Conservation (phyloP, 2,797 vertebrate species). For the Kryptopterus vitreolus region DNA sequence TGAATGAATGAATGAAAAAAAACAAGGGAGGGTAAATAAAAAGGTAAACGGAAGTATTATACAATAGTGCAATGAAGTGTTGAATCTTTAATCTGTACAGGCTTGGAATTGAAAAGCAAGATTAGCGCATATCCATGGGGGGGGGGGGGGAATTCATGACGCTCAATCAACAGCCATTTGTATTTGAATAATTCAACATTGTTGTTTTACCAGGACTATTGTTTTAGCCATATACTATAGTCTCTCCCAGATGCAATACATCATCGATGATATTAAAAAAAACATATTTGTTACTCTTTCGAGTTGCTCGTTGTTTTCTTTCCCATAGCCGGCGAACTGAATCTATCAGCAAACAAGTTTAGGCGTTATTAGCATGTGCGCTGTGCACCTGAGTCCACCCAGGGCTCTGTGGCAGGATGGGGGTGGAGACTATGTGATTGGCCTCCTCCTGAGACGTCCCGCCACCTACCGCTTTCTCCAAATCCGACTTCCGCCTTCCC, state of each 20-base stretch:
- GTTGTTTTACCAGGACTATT: too few relatives aligned
- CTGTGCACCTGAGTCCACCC: conserved; percentile 77
- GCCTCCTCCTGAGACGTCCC: conserved; percentile 73
- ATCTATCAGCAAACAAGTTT: conserved; percentile 73
- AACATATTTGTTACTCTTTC: background rate
- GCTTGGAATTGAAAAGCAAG: too few relatives aligned
- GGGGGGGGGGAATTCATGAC: background rate
- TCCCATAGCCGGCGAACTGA: conserved; percentile 22
- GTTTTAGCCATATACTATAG: background rate
- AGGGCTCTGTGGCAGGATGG: conserved; percentile 69
- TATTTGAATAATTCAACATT: too few relatives aligned
- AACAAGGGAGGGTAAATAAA: too few relatives aligned
- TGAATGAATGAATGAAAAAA: too few relatives aligned
- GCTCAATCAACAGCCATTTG: background rate
- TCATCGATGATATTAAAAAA: background rate
- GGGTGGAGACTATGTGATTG: conserved; percentile 74
- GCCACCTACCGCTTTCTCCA: conserved; percentile 70
- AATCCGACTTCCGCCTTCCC: conserved; percentile 57
- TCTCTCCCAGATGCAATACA: background rate
- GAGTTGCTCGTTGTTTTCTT: conserved; percentile 11
- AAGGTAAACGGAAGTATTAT: too few relatives aligned
- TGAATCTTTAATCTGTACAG: too few relatives aligned
- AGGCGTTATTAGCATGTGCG: conserved; percentile 71
- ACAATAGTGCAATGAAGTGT: too few relatives aligned
- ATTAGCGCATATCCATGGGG: too few relatives aligned